These are phyloP conservation scores for Bellardia bayeri DNA, from an alignment of 2,888 invertebrate genomes.

Conservation along the genomic window DNA sequence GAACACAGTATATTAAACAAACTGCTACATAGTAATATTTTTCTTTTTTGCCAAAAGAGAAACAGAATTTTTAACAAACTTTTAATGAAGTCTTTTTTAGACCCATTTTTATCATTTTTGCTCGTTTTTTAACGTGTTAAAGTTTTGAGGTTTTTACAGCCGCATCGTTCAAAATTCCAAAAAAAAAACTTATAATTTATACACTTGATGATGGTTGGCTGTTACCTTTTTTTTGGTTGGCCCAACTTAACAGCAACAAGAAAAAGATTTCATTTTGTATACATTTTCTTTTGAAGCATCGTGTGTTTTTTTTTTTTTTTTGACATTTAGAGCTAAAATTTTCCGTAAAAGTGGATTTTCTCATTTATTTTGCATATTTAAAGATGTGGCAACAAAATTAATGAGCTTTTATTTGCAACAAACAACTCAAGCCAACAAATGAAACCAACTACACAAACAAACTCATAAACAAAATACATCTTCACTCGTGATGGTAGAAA, in stretches of 20 bases:
- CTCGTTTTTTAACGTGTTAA: conserved; percentile 62
- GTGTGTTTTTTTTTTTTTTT: conserved; percentile 40
- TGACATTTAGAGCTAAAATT: conserved; percentile 63
- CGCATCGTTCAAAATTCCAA: conserved; percentile 47
- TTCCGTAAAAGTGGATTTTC: conserved; percentile 75
- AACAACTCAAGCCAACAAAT: conserved; percentile 54
- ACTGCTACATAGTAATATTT: conserved; percentile 60
- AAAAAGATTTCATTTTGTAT: conserved; percentile 32
- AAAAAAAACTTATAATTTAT: conserved; percentile 56
- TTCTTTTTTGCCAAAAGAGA: conserved; percentile 53
- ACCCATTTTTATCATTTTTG: conserved; percentile 46
- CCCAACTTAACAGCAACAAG: conserved; percentile 26
- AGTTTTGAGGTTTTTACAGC: conserved; percentile 62
- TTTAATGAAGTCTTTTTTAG: conserved; percentile 75
- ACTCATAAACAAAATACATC: conserved; percentile 30
- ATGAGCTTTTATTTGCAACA: conserved; percentile 75
- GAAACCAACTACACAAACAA: conserved; percentile 30
- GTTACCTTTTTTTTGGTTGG: conserved; percentile 61
- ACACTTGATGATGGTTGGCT: conserved; percentile 63
- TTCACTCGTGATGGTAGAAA: conserved; percentile 24
- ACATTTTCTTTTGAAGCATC: conserved; percentile 22
- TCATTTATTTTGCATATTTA: conserved; percentile 76
- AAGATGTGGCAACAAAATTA: conserved; percentile 76
- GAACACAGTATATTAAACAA: conserved; percentile 61
- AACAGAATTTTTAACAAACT: conserved; percentile 74